Conservation (phyloP, 1,140 invertebrate genomes). For the Apis dorsata region DNA sequence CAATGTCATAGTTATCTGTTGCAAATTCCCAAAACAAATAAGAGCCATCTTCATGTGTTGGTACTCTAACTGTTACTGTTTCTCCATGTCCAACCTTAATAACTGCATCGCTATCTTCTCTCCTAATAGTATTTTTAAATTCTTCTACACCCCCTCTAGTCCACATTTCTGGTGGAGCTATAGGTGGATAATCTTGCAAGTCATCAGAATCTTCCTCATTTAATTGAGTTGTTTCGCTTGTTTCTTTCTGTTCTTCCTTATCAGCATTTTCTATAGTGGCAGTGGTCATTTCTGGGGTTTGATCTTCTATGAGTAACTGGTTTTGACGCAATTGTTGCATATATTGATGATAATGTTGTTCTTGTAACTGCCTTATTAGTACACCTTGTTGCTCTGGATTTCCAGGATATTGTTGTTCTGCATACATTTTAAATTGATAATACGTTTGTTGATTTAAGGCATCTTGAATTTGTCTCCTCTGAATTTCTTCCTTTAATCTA, state of each 20-base stretch:
- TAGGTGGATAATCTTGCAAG: conserved; percentile 75
- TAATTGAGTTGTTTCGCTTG: conserved; percentile 55
- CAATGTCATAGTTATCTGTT: conserved; percentile 98
- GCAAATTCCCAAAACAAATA: conserved; percentile 99
- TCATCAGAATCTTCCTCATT: conserved; percentile 77
- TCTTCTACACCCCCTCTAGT: conserved; percentile 93
- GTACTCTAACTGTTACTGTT: conserved; percentile 97
- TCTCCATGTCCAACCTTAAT: conserved; percentile 98
- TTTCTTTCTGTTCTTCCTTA: conserved; percentile 50
- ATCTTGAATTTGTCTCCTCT: conserved; percentile 93
- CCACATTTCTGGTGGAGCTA: conserved; percentile 96
- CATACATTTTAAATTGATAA: conserved; percentile 95
- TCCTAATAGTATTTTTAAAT: conserved; percentile 93
- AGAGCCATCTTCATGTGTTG: conserved; percentile 96
- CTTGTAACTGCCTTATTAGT: conserved; percentile 95
- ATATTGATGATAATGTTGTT: conserved; percentile 99
- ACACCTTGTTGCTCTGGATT: conserved; percentile 96
- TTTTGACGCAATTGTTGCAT: conserved; percentile 92
- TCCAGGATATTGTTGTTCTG: conserved; percentile 96
- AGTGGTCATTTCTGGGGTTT: conserved; percentile 72
- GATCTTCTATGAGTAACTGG: conserved; percentile 82
- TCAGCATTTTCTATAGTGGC: conserved; percentile 22
- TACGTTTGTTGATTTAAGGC: conserved; percentile 98
- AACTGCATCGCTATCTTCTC: conserved; percentile 96
- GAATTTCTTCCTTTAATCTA: conserved; percentile 82